A percentile compares a stretch with the other conserved stretches of the same genome.
These are phyloP conservation scores for Eudorcas thomsonii DNA, from an alignment of 2,113 vertebrate species.

Conservation along the genomic window DNA sequence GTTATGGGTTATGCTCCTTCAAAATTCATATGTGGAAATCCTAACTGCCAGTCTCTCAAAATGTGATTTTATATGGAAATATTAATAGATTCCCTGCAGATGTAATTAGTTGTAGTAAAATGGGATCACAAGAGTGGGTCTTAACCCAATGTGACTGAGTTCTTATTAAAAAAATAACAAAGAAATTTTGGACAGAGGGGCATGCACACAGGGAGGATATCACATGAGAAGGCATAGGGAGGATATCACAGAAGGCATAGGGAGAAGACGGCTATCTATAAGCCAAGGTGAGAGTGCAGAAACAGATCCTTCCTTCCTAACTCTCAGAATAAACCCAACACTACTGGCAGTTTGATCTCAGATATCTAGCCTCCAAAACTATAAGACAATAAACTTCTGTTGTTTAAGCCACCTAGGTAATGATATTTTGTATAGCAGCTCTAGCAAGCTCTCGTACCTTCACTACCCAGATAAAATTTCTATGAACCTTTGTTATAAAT, in stretches of 20 bases:
- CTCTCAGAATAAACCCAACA: neutral
- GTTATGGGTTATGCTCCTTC: neutral
- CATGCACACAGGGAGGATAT: neutral
- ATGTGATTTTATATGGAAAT: neutral
- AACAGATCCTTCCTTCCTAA: neutral
- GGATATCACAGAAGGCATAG: neutral
- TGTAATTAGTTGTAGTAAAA: neutral
- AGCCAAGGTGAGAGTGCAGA: neutral
- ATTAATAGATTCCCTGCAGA: neutral
- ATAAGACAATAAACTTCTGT: neutral
- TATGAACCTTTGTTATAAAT: neutral
- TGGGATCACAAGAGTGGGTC: neutral
- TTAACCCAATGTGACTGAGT: neutral
- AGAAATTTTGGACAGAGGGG: neutral
- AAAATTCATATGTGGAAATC: neutral
- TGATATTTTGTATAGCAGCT: neutral
- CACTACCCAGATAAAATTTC: neutral
- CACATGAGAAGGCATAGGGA: neutral
- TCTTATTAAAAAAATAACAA: neutral
- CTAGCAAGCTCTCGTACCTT: neutral
- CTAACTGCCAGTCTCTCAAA: neutral
- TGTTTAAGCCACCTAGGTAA: neutral
- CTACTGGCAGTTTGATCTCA: neutral
- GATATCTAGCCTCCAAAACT: neutral
- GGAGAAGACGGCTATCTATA: neutral